Conservation (phyloP, 2,113 vertebrate species). For the Lepus americanus region DNA sequence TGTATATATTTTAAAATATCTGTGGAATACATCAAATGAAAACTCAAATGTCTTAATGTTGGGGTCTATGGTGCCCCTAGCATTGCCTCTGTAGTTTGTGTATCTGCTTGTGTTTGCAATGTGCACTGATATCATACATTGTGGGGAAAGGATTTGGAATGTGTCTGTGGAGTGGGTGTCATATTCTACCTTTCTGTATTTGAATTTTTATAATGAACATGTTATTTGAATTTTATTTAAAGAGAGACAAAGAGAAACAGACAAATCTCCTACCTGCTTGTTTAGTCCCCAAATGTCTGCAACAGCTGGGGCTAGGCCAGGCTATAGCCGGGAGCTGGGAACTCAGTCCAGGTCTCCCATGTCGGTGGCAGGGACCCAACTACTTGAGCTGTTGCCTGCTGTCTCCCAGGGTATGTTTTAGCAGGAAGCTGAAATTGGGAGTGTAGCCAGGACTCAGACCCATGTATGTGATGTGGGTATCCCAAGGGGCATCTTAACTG, state of each 20-base stretch:
- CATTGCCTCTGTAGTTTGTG: not conserved
- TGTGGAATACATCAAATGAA: not conserved
- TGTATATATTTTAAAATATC: conserved; percentile 8
- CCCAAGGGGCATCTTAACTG: too few relatives aligned
- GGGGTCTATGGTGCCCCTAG: not conserved
- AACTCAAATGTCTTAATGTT: not conserved
- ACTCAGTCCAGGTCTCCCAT: too few relatives aligned
- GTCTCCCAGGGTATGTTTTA: too few relatives aligned
- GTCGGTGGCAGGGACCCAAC: too few relatives aligned
- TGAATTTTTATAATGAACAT: conserved; percentile 2
- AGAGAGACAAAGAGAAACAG: too few relatives aligned
- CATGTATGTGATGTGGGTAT: too few relatives aligned
- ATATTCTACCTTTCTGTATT: conserved; percentile 15
- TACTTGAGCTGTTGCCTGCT: too few relatives aligned
- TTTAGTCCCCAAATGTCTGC: too few relatives aligned
- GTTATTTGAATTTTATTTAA: not conserved
- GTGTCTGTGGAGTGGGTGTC: not conserved
- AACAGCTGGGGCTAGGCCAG: too few relatives aligned
- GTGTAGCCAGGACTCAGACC: too few relatives aligned
- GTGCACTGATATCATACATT: not conserved
- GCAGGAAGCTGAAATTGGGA: not conserved
- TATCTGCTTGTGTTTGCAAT: not conserved
- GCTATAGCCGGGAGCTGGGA: too few relatives aligned
- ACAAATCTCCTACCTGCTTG: too few relatives aligned
- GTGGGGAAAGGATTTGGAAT: not conserved